Base-by-base conservation (phyloP, 2,888 invertebrate genomes). In the Phyllotreta striolata region DNA sequence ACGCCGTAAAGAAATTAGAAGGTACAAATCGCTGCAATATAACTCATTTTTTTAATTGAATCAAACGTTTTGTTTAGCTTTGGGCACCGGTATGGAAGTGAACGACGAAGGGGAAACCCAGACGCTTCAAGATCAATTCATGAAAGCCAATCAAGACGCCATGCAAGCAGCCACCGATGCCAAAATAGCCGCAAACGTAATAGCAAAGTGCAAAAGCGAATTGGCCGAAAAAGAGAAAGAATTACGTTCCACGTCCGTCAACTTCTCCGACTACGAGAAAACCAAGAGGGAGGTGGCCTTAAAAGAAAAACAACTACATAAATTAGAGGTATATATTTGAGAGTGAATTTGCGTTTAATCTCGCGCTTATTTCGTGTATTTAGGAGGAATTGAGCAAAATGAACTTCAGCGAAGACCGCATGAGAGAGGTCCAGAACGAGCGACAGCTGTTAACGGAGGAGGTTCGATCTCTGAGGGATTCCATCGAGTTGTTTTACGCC, bases 71-170 rank as follows among this genome's bases (percentile, higher is more conserved):
- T 57, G 0, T 8, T 0, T 12, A 39, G 38, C 47, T 46, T 12
- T 39, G 39, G 55, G 90, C 75, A 86, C 91, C 38, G 98, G 98
- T 7, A 84, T 92, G 73, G 87, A 91, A 43, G 89, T 91, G 56
- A 91, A 89, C 70, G 91, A 89, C 12, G 88, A 89, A 66, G 94
- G 94, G 0, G 86, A 88, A 75, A 89, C 92, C 5, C 91, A 92
- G 39, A 92, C 96, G 0, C 84, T 98, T 58, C 93, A 94, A 78
- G 93, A 95, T 70, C 96, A 96, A 79, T 85, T 97, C 13, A 95
- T 95, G 79, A 87, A 86, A 76, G 91, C 92, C 0, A 91, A 93
- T 77, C 88, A 91, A 72, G 88, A 87, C 56, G 87, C 91, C 0
- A 88, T 91, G 6, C 88, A 90, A 75, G 91, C 92, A 0, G 87